Evolutionary conservation across 92 coral and sea anemone species (phyloP).

Genomic region (Heliopora coerulea): DNA sequence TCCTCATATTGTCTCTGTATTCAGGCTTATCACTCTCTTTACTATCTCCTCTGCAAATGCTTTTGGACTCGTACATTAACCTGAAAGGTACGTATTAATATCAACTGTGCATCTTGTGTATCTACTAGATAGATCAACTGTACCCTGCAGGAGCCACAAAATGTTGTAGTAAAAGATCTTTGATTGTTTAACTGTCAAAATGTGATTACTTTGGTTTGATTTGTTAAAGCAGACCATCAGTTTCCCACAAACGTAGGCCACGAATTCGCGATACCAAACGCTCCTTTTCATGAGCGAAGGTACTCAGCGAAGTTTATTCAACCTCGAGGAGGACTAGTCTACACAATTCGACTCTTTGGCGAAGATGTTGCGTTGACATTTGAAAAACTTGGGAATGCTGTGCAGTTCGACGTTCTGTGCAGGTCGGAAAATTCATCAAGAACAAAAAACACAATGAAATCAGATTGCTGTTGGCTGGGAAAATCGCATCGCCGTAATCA

Average conservation of each 20-base stretch:
- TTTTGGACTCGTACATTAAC: background rate
- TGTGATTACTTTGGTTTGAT: too few species aligned
- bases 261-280: background rate
- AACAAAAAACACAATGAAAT: background rate
- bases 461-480: constrained; percentile 21
- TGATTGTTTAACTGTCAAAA: too few species aligned
- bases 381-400: background rate
- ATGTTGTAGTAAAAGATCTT: too few species aligned
- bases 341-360: constrained; percentile 3
- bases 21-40: background rate
- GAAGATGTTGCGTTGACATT: constrained; percentile 2
- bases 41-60: background rate
- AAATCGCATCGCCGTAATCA: constrained; percentile 1
- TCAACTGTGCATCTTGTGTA: background rate
- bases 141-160: too few species aligned
- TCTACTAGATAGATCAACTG: too few species aligned
- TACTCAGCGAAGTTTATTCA: background rate
- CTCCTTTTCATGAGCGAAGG: background rate
- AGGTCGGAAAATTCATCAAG: background rate
- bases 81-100: constrained; percentile 8
- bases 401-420: background rate
- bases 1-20: background rate
- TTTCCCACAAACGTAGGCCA: too few species aligned
- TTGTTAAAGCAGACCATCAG: too few species aligned
- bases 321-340: background rate